Conservation (phyloP, 2,888 invertebrate species). For the Athalia rosae region DNA sequence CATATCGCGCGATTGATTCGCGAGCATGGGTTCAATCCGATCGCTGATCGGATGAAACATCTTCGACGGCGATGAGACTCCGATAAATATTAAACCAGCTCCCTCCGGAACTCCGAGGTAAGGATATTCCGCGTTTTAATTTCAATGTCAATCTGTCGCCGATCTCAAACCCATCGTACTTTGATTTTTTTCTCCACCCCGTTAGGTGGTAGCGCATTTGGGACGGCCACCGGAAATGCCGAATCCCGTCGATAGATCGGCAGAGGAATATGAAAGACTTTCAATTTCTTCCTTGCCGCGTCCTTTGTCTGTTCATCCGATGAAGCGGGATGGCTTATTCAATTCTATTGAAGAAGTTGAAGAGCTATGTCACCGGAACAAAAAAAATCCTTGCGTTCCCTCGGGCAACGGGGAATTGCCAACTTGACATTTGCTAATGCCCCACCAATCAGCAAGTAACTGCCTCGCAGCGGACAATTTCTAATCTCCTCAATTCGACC, state of each 20-base stretch:
- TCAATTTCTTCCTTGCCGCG: no score
- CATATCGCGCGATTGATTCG: conserved; percentile 21
- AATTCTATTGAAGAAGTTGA: background rate
- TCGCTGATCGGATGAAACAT: conserved; percentile 37
- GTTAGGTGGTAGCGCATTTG: no score
- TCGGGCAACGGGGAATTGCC: background rate
- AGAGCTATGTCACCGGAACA: background rate
- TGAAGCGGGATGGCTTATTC: no score
- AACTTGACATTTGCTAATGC: background rate
- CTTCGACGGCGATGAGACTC: background rate
- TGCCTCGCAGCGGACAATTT: background rate
- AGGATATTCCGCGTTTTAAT: conserved; percentile 18
- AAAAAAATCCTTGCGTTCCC: background rate
- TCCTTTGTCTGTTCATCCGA: no score
- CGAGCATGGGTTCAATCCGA: conserved; percentile 20
- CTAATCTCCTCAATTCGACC: background rate
- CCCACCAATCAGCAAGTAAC: background rate
- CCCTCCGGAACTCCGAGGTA: background rate
- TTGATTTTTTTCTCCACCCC: background rate
- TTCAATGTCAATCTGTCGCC: background rate
- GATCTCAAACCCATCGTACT: background rate
- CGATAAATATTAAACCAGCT: background rate
- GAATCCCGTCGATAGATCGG: no score
- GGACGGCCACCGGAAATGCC: no score
- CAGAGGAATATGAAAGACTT: no score